Percentiles rank a stretch among this genome's conserved stretches.
phyloP scores from a whole-genome alignment of 2,113 vertebrate genomes.

The Strix aluco region DNA sequence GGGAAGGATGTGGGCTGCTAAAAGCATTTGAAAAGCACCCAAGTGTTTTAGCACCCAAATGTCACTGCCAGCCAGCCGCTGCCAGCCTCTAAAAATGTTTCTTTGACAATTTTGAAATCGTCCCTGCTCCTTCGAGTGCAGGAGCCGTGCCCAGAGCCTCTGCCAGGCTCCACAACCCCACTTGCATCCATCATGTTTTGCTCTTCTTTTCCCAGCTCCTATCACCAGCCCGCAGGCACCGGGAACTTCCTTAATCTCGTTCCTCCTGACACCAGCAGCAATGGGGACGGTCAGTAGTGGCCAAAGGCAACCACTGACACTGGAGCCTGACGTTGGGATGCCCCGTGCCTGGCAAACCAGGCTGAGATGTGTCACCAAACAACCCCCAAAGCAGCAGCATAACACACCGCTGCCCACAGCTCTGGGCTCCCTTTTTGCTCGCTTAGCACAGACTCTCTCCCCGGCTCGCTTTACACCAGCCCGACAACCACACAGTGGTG shows the following conservation, averaged over 20 bases:
- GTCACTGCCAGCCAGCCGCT: neutral
- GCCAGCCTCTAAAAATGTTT: neutral
- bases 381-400: neutral
- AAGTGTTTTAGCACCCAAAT: neutral
- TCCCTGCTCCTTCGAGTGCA: fast-evolving
- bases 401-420: fast-evolving
- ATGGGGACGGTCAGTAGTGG: fast-evolving
- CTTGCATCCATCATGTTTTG: fast-evolving
- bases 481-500: fast-evolving
- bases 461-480: fast-evolving
- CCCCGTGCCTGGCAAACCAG: fast-evolving
- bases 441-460: neutral
- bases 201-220: neutral
- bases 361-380: neutral
- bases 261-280: neutral
- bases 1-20: neutral
- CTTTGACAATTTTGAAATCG: neutral
- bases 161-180: neutral
- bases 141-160: neutral
- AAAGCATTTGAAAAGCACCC: neutral
- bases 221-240: neutral
- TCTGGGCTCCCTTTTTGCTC: neutral
- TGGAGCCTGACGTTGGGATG: fast-evolving
- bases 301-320: neutral
- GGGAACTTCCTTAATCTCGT: neutral